Percentiles rank a stretch among this genome's conserved stretches.
These are phyloP conservation scores for Saccostrea cuccullata DNA, from an alignment of 1,140 invertebrate genomes.

Conservation along the genomic window DNA sequence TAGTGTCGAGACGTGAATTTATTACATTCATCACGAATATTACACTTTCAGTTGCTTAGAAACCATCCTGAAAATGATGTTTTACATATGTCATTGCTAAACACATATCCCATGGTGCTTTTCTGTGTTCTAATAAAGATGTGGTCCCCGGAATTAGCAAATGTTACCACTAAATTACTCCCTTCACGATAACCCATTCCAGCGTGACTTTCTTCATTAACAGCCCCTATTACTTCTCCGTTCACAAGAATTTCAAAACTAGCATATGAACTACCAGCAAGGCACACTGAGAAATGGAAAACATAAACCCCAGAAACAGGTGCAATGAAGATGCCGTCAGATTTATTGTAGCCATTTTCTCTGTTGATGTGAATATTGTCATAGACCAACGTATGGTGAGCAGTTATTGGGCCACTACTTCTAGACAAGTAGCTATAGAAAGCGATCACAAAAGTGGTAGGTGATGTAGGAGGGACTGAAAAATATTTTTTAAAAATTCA, in stretches of 20 bases:
- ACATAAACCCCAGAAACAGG: slow-evolving; percentile 47
- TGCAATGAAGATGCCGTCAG: slow-evolving; percentile 42
- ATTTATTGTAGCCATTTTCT: slow-evolving; percentile 48
- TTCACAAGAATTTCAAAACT: slow-evolving; percentile 1
- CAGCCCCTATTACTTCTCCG: neutral
- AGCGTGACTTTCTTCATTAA: neutral
- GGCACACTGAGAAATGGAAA: slow-evolving; percentile 35
- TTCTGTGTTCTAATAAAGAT: neutral
- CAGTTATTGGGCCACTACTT: neutral
- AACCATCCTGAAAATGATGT: neutral
- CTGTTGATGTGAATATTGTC: slow-evolving; percentile 44
- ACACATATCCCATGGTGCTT: neutral
- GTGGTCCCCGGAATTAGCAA: neutral
- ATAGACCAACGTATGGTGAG: slow-evolving; percentile 48
- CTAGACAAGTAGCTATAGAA: neutral
- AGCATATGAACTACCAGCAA: neutral
- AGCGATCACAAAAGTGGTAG: neutral
- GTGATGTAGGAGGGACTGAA: neutral
- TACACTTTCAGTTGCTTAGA: neutral
- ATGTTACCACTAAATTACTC: neutral
- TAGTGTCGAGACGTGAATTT: too few species aligned
- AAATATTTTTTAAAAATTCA: neutral
- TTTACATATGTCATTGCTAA: neutral
- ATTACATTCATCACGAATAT: neutral
- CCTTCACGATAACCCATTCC: neutral